These are phyloP conservation scores for Steatornis caripensis DNA, from an alignment of 2,113 vertebrate species.

Conservation along the genomic window DNA sequence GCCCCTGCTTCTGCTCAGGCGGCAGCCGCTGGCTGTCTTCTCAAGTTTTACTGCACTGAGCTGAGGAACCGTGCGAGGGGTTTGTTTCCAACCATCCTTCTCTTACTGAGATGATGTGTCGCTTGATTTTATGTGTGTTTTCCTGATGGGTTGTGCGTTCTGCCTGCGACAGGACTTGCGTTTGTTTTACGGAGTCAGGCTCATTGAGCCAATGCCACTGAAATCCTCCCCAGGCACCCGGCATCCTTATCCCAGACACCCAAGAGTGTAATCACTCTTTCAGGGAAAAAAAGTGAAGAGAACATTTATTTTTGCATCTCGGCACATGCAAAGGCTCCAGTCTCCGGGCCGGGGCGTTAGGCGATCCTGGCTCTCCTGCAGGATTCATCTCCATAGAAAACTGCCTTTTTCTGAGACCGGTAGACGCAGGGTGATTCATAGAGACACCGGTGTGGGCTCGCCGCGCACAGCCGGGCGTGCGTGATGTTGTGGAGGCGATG, in stretches of 20 bases:
- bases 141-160: neutral
- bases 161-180: neutral
- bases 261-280: neutral
- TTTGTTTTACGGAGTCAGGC: neutral
- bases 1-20: neutral
- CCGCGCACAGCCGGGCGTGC: rapidly evolving
- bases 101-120: neutral
- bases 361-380: neutral
- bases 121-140: neutral
- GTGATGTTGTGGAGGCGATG: neutral
- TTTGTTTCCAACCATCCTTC: neutral
- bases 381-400: neutral
- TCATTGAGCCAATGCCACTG: neutral
- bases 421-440: rapidly evolving
- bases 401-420: neutral
- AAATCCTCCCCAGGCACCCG: rapidly evolving
- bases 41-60: neutral
- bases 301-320: neutral
- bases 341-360: rapidly evolving
- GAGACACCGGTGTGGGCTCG: rapidly evolving
- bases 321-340: neutral
- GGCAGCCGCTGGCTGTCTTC: neutral
- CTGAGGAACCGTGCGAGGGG: neutral
- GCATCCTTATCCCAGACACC: neutral
- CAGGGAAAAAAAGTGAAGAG: neutral